These are phyloP conservation scores for Pandion haliaetus DNA, from an alignment of 2,113 vertebrate genomes.

Conservation along the genomic window DNA sequence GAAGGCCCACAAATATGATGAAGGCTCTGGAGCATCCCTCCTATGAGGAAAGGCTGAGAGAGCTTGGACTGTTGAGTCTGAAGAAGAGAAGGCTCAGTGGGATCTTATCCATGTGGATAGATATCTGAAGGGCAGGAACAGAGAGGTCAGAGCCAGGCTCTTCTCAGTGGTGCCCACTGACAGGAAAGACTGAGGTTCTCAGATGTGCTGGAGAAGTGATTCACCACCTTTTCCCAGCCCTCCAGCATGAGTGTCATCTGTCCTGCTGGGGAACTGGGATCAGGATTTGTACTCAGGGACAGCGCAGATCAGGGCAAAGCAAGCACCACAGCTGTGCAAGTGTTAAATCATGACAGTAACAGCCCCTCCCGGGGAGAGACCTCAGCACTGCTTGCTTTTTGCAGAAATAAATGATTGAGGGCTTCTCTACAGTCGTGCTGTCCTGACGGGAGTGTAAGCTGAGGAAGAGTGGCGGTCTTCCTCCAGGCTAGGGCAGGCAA, in stretches of 20 bases:
- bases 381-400: rapidly evolving
- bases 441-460: background rate
- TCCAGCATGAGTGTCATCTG: background rate
- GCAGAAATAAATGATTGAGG: background rate
- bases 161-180: background rate
- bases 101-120: background rate
- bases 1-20: background rate
- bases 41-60: background rate
- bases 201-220: rapidly evolving
- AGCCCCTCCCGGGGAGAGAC: too few relatives aligned
- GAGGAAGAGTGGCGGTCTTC: background rate
- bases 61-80: background rate
- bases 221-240: background rate
- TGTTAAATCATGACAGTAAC: too few relatives aligned
- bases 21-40: background rate
- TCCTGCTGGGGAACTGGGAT: background rate
- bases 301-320: background rate
- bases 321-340: background rate
- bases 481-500: background rate
- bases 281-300: background rate
- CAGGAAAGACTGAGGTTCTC: background rate
- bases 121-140: background rate
- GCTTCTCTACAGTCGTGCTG: background rate
- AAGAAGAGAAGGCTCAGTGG: background rate
- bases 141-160: too few relatives aligned